Evolutionary conservation across 1,140 invertebrate species (phyloP), one percentile per base, ranked within the genome.

Genomic region (Ridgeia piscesae): DNA sequence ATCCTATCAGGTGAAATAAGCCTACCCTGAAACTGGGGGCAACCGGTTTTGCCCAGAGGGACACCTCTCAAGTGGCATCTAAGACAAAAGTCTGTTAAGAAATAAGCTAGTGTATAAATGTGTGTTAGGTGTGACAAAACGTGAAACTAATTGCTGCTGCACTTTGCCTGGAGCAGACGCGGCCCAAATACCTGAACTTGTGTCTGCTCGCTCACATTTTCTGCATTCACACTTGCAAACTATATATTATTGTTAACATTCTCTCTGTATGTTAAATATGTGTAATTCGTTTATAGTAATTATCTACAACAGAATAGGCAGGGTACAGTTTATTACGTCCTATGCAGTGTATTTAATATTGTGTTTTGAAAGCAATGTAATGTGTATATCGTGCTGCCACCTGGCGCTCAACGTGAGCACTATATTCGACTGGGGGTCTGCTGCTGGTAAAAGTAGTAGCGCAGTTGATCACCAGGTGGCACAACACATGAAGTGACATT

Each of bases 101-200:
- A 77, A 77, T 77, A 77, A 77, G 58, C 58, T 77, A n/a, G 58
- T 77, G 58, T 77, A 77, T 21, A 77, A 77, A 77, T 77, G 58
- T 77, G 6, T 77, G 4, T 77, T 77, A 21, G 58, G 11, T 2
- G 27, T 77, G 17, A 77, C 11, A 77, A 21, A 17, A 31, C 2
- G 27, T 77, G 58, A 77, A 0, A 77, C 58, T 77, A 77, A 77
- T 21, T 21, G 17, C 27, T 77, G 58, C 17, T 77, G 58, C 58
- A 77, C 58, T 77, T 77, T 77, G n/a, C n/a, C n/a, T n/a, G 27
- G 58, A 77, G 27, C 58, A 77, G 58, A 31, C 58, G 27, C 27
- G 58, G 58, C 14, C 6, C 27, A 77, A 77, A 77, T 77, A 77
- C 27, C 58, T 77, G 58, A 27, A 77, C 58, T 77, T 77, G 4